phyloP scores from a whole-genome alignment of 2,888 invertebrate species.

The Dryococelus australis region DNA sequence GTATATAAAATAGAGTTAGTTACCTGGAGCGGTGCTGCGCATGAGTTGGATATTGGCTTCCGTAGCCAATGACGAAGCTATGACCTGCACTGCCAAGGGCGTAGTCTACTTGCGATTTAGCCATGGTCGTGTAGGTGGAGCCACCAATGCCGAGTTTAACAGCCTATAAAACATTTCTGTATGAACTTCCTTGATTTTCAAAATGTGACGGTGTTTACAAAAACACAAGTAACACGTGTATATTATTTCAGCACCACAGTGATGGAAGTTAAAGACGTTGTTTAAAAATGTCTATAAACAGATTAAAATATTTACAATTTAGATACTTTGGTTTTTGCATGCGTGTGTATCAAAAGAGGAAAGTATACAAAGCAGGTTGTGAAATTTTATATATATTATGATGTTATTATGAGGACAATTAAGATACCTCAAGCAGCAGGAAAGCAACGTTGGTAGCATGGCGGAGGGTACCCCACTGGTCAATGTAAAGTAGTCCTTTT shows the following conservation, averaged over 20 bases:
- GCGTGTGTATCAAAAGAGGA: no score
- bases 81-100: not conserved
- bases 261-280: no score
- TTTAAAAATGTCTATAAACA: no score
- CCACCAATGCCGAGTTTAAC: not conserved
- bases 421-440: conserved; percentile 42
- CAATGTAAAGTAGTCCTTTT: conserved; percentile 48
- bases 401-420: no score
- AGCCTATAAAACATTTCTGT: not conserved
- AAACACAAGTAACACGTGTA: no score
- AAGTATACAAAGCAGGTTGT: no score
- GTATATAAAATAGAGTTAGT: not conserved
- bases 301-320: no score
- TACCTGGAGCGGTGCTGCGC: not conserved
- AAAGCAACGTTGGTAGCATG: conserved; percentile 46
- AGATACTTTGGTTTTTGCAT: no score
- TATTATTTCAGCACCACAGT: no score
- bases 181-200: no score
- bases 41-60: not conserved
- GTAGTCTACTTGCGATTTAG: not conserved
- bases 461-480: conserved; percentile 48
- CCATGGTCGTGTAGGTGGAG: not conserved
- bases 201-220: no score
- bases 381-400: no score
- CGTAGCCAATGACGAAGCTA: not conserved